phyloP scores from a whole-genome alignment of 2,113 vertebrate species.

The cattle (Bos taurus) region ARS-UCD2.0 NC_037338.1:3816501-3817000 shows the following conservation, averaged over 20 bases:
- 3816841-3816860: neutral
- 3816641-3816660: neutral
- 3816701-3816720: neutral
- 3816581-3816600: no score
- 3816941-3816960: neutral
- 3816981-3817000: neutral
- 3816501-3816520: no score
- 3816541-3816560: no score
- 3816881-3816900: neutral
- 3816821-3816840: neutral
- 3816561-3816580: no score
- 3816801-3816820: neutral
- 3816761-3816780: neutral
- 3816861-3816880: neutral
- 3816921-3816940: neutral
- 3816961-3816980: neutral
- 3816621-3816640: neutral
- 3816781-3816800: neutral
- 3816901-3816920: neutral
- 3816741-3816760: neutral
- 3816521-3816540: no score
- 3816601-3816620: neutral
- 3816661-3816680: neutral
- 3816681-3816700: neutral
- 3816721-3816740: neutral